These are phyloP conservation scores for Tachina grossa DNA, from an alignment of 2,888 invertebrate species.

Conservation along the genomic window DNA sequence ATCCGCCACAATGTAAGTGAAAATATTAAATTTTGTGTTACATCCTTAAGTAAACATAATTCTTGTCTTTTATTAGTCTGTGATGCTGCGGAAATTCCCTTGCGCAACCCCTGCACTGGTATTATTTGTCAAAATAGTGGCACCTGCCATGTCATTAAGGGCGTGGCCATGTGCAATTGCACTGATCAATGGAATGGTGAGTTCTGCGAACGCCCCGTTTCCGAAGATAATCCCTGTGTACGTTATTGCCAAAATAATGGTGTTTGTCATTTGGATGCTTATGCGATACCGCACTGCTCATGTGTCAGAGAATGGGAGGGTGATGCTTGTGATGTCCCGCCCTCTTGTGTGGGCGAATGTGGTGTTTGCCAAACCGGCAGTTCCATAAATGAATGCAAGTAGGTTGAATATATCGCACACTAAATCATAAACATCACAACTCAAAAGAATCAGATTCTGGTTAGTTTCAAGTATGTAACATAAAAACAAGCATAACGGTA, in stretches of 20 bases:
- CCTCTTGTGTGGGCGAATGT: slow-evolving; percentile 80
- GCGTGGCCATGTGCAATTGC: slow-evolving; percentile 84
- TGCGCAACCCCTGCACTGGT: slow-evolving; percentile 81
- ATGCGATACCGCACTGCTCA: slow-evolving; percentile 84
- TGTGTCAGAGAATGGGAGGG: slow-evolving; percentile 86
- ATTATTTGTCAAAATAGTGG: slow-evolving; percentile 85
- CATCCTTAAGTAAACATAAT: not conserved
- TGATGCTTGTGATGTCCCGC: slow-evolving; percentile 84
- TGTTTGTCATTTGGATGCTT: slow-evolving; percentile 85
- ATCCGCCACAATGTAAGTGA: slow-evolving; percentile 79
- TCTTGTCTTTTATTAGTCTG: slow-evolving; percentile 75
- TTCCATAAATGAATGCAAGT: slow-evolving; percentile 82
- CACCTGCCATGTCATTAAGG: slow-evolving; percentile 83
- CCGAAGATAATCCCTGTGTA: slow-evolving; percentile 86
- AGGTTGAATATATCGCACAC: slow-evolving; percentile 74
- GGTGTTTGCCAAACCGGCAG: slow-evolving; percentile 81
- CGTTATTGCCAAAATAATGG: slow-evolving; percentile 85
- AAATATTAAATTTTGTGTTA: not conserved
- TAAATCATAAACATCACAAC: too few relatives aligned
- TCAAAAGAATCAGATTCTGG: too few relatives aligned
- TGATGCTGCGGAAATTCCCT: slow-evolving; percentile 78
- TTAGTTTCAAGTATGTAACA: too few relatives aligned
- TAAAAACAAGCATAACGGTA: too few relatives aligned
- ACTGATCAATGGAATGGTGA: slow-evolving; percentile 84
- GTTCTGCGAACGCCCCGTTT: slow-evolving; percentile 85